Evolutionary conservation across 2,888 invertebrate genomes (phyloP).

Genomic region (Eutolmus rufibarbis): DNA sequence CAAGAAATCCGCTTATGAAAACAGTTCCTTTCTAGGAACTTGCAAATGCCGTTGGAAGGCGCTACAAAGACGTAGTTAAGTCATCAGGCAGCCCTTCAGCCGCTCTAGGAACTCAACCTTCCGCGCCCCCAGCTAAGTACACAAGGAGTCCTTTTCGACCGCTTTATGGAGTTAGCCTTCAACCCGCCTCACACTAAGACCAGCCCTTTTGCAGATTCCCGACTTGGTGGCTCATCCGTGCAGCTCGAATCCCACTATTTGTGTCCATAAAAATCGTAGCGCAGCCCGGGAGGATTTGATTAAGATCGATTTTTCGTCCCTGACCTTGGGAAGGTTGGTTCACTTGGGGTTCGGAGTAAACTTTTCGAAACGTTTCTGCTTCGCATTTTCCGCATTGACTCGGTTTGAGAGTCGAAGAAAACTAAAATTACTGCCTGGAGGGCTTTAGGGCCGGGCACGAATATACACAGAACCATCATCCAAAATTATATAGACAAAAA

Average conservation of each 20-base stretch:
- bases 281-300: not conserved
- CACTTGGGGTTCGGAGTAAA: not conserved
- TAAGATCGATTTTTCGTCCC: slow-evolving; percentile 6
- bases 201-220: not conserved
- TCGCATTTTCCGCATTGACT: not conserved
- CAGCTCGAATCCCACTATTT: not conserved
- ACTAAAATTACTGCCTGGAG: too few species aligned
- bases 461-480: not conserved
- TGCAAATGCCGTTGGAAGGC: not conserved
- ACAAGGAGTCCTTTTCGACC: not conserved
- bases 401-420: not conserved
- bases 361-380: not conserved
- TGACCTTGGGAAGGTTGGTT: slow-evolving; percentile 10
- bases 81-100: not conserved
- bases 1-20: not conserved
- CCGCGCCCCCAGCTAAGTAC: not conserved
- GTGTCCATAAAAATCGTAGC: not conserved
- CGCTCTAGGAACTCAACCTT: not conserved
- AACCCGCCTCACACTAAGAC: not conserved
- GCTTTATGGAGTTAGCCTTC: not conserved
- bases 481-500: not conserved
- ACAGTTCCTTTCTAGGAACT: not conserved
- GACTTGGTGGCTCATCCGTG: not conserved
- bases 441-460: not conserved
- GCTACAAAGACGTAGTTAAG: not conserved